A percentile compares a stretch with the other conserved stretches of the same genome.
These are phyloP conservation scores for Sitta europaea DNA, from an alignment of 2,113 vertebrate genomes.

Conservation along the genomic window DNA sequence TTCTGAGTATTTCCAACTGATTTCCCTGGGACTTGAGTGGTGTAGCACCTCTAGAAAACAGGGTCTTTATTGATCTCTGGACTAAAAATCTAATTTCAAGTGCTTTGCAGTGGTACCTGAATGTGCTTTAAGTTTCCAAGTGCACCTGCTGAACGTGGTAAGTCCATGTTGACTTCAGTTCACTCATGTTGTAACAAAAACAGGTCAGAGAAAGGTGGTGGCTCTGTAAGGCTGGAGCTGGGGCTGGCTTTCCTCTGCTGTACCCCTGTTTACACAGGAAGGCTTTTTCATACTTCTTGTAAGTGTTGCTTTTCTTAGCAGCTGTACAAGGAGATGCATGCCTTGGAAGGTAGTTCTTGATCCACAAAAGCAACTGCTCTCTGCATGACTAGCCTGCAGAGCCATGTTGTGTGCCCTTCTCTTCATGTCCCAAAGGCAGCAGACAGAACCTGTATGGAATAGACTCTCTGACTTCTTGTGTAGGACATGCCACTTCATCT, in stretches of 20 bases:
- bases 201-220: background rate
- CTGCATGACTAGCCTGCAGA: background rate
- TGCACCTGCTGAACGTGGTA: fast-evolving
- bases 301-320: background rate
- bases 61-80: background rate
- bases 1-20: background rate
- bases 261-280: background rate
- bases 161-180: background rate
- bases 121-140: background rate
- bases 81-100: background rate
- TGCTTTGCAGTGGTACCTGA: background rate
- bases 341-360: background rate
- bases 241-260: background rate
- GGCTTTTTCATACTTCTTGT: background rate
- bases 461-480: background rate
- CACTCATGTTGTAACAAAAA: background rate
- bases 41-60: background rate
- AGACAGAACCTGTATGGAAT: background rate
- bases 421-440: background rate
- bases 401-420: background rate
- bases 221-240: background rate
- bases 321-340: background rate
- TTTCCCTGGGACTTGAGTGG: background rate
- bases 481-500: fast-evolving
- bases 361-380: background rate